Base-by-base conservation (phyloP, 2,888 invertebrate species). In the Tromatobia lineatoria region DNA sequence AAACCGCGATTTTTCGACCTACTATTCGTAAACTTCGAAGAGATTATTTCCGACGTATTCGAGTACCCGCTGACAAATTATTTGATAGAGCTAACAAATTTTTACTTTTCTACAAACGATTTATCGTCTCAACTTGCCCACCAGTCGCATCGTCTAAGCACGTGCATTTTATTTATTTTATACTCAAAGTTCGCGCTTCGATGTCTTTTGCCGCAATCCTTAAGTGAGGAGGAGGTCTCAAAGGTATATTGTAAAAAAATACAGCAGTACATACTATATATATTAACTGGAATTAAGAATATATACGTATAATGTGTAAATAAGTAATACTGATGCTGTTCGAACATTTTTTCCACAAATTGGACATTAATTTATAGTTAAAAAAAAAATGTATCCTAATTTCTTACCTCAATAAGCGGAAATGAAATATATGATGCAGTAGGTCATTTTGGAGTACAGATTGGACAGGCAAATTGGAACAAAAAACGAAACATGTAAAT, bases 101-200 rank as follows among this genome's bases (percentile, higher is more conserved):
- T 81, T 89, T 89, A 88, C 85, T 88, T 89, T 88, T 88, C 83
- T 87, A 88, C 85, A 42, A 66, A 70, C 78, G 34, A 66, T 34
- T 52, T 34, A 38, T 83, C 79, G 75, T 66, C 82, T 42, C 61
- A 52, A 15, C 34, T 47, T 6, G 20, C 23, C 34, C n/a, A 42
- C 11, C 15, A 25, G 23, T 59, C 18, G 42, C 75, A 11, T 52
- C 18, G 23, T 34, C 29, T 64, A 79, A 38, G 45, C 50, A 57
- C 70, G 81, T 78, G 81, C 80, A 78, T 81, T 70, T 74, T 81
- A 84, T 84, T 84, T 81, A 81, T 81, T 81, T 74, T 25, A 64
- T 70, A 78, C 67, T 82, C 71, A 45, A 50, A 80, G 66, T 74
- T 80, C 23, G 67, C 47, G 78, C 75, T 85, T 67, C 64, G 50